Evolutionary conservation across 2,797 vertebrate genomes (phyloP), one percentile per base, ranked within the genome.

Genomic region (Poecilia gillii): DNA sequence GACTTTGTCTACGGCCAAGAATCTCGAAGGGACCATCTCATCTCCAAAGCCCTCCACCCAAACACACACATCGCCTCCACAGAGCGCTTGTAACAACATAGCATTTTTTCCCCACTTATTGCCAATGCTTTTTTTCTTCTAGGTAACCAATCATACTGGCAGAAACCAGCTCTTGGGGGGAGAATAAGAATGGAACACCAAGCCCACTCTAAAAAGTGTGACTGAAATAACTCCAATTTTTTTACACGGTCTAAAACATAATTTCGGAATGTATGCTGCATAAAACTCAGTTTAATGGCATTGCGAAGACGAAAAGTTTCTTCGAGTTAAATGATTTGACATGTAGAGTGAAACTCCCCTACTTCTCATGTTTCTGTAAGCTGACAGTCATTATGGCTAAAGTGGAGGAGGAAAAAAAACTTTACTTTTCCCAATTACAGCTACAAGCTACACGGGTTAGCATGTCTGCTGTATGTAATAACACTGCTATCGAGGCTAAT

Each of bases 51-150:
- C 41, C 41, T 71, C 39, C 64, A 68, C 20, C 64, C 41, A 14
- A 43, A 71, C 23, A 71, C 68, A 43, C 39, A 45, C 41, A 71
- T 71, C 11, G 45, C 39, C 41, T n/a, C 68, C 68, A 71, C 68
- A 71, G 25, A 45, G 20, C 1, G 68, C 41, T 45, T n/a, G 4
- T 14, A 13, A 43, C 23, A 70, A 25, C 36, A 66, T 23, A 23
- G 33, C 62, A 4, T 25, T 25, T 25, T 25, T 5, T 3, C 46
- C 46, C 13, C 31, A 51, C 20, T 62, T 31, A 64, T 36, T 25
- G 66, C 36, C 66, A 70, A 9, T 18, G 59, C 33, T n/a, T 20
- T 39, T 39, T 28, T 71, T 71, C 13, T n/a, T 71, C n/a, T 71
- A 28, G 68, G 12, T 45, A 45, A 16, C 23, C 68, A 71, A 43